Percentiles rank a stretch among this genome's conserved stretches.
phyloP scores from a whole-genome alignment of 1,140 invertebrate species.

The Thaumetopoea pityocampa region DNA sequence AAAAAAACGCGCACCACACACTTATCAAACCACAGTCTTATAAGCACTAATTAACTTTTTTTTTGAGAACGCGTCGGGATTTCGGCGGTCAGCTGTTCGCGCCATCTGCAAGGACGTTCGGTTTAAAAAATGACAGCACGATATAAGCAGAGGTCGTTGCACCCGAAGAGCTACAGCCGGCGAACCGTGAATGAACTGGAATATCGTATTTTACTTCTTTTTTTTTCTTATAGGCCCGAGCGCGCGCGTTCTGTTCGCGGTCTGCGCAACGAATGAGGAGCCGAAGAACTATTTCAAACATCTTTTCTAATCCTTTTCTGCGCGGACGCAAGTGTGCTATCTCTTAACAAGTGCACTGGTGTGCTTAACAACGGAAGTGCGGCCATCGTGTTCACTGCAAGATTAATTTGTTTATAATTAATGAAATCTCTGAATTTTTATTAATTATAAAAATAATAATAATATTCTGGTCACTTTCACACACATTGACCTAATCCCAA shows the following conservation, averaged over 20 bases:
- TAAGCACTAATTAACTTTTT: constrained; percentile 11
- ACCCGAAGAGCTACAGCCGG: constrained; percentile 32
- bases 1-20: constrained; percentile 17
- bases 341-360: constrained; percentile 39
- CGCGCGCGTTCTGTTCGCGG: constrained; percentile 55
- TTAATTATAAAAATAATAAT: too few species aligned
- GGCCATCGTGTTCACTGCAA: constrained; percentile 41
- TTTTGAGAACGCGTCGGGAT: constrained; percentile 11
- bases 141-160: constrained; percentile 43
- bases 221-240: constrained; percentile 27
- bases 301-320: constrained; percentile 67
- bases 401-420: constrained; percentile 18
- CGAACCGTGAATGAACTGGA: constrained; percentile 51
- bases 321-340: constrained; percentile 49
- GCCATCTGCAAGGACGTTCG: constrained; percentile 50
- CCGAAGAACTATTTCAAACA: constrained; percentile 67
- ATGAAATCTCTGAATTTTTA: too few species aligned
- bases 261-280: constrained; percentile 61
- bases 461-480: too few species aligned
- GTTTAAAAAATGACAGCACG: constrained; percentile 44
- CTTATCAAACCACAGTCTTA: too few species aligned
- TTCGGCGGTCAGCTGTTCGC: constrained; percentile 53
- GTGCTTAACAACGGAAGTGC: constrained; percentile 45
- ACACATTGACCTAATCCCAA: too few species aligned
- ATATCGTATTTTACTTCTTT: constrained; percentile 35